phyloP scores from a whole-genome alignment of 2,888 invertebrate genomes.

The Caenorhabditis zanzibari region DNA sequence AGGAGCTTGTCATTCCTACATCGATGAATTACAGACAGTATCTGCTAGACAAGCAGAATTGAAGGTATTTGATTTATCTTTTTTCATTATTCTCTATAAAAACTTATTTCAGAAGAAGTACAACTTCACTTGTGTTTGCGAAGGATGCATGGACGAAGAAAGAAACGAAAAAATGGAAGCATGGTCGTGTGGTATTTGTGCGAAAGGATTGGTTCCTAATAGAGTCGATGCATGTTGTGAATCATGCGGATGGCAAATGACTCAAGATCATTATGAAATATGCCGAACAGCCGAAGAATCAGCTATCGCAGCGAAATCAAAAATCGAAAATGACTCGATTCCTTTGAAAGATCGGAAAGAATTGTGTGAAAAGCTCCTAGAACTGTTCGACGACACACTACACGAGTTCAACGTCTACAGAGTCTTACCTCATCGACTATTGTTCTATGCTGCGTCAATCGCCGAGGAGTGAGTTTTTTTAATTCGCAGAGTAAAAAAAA shows the following conservation, averaged over 20 bases:
- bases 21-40: conserved; percentile 68
- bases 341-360: not conserved
- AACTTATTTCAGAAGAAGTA: conserved; percentile 65
- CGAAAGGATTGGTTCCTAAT: conserved; percentile 41
- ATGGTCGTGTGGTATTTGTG: conserved; percentile 59
- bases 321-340: conserved; percentile 18
- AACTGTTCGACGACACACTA: conserved; percentile 34
- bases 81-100: not conserved
- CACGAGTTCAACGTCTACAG: conserved; percentile 55
- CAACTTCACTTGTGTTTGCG: conserved; percentile 72
- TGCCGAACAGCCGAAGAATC: conserved; percentile 49
- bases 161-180: conserved; percentile 67
- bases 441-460: conserved; percentile 34
- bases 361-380: conserved; percentile 43
- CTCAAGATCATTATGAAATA: conserved; percentile 50
- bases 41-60: conserved; percentile 37
- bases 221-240: conserved; percentile 18
- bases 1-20: conserved; percentile 65
- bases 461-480: conserved; percentile 35
- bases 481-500: no score
- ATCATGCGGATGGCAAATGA: conserved; percentile 63
- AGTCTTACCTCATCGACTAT: conserved; percentile 11
- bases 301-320: not conserved
- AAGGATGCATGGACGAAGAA: conserved; percentile 69
- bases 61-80: conserved; percentile 24